Base-by-base conservation (phyloP, 1,140 invertebrate genomes). In the Camponotus floridanus region DNA sequence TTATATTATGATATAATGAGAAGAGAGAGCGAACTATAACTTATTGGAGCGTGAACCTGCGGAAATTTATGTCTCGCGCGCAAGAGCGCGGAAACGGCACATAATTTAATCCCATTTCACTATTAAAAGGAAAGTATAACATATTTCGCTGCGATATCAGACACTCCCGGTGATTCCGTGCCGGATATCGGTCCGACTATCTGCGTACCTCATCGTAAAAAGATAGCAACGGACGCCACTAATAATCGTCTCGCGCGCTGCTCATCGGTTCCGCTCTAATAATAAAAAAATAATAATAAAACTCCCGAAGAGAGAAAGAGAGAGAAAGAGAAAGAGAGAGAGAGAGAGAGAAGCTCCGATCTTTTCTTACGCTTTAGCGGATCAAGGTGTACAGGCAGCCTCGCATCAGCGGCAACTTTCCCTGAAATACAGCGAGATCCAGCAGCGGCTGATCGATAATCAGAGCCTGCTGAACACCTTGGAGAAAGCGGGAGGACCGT, bases 401-500 rank as follows among this genome's bases (percentile, higher is more conserved):
- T 98, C 98, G 26, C 98, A 99, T 95, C 98, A 99, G 94, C 95
- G 98, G 48, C 96, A 98, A 45, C 95, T 99, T 78, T 97, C 97
- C 61, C 96, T 99, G 36, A 97, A 97, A 59, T 97, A 98, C 91
- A 96, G 96, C 6, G 97, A 98, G 91, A 97, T 97, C 26, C 98
- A 99, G 94, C 97, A 98, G 86, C 95, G 98, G 5, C 95, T 99
- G 21, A 99, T 99, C 89, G 98, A 98, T 94, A 99, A 99, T 94
- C 98, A 98, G 94, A 98, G 97, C 0, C 94, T 99, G 33, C 95
- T 98, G 64, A 98, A 98, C 88, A 97, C 98, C 45, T 95, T 99
- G 64, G 98, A 99, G 93, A 97, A 97, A 89, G 89, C 92, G 65
- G 88, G 61, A 36, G 88, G 74, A 96, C 96, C 26, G 95, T 95